phyloP scores from a whole-genome alignment of 2,888 invertebrate genomes.

The Hipparchia semele region DNA sequence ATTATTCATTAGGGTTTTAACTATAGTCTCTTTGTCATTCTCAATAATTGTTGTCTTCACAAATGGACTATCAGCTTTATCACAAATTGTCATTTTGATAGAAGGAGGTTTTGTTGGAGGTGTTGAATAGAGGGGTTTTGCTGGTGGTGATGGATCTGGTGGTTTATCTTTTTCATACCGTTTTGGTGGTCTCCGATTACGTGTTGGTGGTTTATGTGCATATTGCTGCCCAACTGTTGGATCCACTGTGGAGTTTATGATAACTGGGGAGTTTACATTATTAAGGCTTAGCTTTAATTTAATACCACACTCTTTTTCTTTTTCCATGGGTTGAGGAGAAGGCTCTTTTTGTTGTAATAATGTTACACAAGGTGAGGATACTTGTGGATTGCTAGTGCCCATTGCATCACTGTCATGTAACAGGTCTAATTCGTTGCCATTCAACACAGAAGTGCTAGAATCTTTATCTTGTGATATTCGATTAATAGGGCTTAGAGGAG shows the following conservation, averaged over 20 bases:
- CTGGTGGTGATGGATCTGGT: slow-evolving; percentile 46
- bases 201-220: slow-evolving; percentile 66
- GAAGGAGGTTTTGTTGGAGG: slow-evolving; percentile 61
- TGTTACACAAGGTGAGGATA: slow-evolving; percentile 45
- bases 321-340: slow-evolving; percentile 49
- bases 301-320: slow-evolving; percentile 73
- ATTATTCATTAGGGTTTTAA: slow-evolving; percentile 69
- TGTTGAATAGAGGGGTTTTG: slow-evolving; percentile 44
- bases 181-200: slow-evolving; percentile 71
- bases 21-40: slow-evolving; percentile 66
- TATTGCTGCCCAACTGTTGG: slow-evolving; percentile 70
- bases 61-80: slow-evolving; percentile 77
- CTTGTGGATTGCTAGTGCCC: slow-evolving; percentile 53
- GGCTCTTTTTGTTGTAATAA: slow-evolving; percentile 50
- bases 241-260: slow-evolving; percentile 79
- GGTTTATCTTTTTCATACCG: slow-evolving; percentile 65
- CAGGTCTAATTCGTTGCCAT: slow-evolving; percentile 70
- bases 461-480: slow-evolving; percentile 41
- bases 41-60: slow-evolving; percentile 75
- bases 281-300: slow-evolving; percentile 77
- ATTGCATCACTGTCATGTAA: slow-evolving; percentile 69
- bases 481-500: slow-evolving; percentile 49
- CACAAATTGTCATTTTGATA: slow-evolving; percentile 80
- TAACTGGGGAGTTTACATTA: slow-evolving; percentile 77
- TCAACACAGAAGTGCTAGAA: slow-evolving; percentile 47